Base-by-base conservation (phyloP, 2,113 vertebrate genomes). In the Forbesichthys agassizii region DNA sequence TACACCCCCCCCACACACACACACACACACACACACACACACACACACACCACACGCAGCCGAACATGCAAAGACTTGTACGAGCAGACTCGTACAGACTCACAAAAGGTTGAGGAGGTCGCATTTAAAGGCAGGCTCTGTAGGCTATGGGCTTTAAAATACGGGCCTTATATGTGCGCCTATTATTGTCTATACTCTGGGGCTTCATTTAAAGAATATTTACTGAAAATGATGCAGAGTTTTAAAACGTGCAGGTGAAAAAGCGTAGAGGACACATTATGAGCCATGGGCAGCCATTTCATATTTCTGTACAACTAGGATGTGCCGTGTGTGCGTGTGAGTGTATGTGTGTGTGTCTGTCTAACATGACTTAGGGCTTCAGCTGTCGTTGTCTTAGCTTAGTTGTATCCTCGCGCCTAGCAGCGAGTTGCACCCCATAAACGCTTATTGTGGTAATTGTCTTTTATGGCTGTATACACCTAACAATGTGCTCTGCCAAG, bases 381-480 rank as follows among this genome's bases (percentile, higher is more conserved):
- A 87, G 86, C 85, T 88, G 88, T 88, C 70, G 74, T 61, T 79
- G 68, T 48, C 64, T 63, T 79, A 80, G 65, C 74, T 86, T 85
- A 82, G 80, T 83, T 86, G 85, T 82, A 86, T 89, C 90, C 81
- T 89, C 90, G 88, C 88, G 89, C 88, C 94, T 91, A 87, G 82
- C 87, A 94, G 94, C 91, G 90, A 93, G 96, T 97, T 95, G 94
- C 95, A 97, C 96, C 94, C 94, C 94, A 96, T 96, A 97, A 98
- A 97, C 83, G 89, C 92, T 95, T 95, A 96, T 94, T 93, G 93
- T 94, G 91, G 94, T 96, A 93, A 92, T 92, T 91, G 95, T 96
- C 92, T 96, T 97, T 97, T 97, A 98, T 96, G 92, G 92, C 89
- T 75, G 89, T 94, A 91, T 86, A 92, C 90, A 93, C 92, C 94